A percentile compares a stretch with the other conserved stretches of the same genome.
phyloP scores from a whole-genome alignment of 2,113 vertebrate genomes.

The Pogonocichla stellata region DNA sequence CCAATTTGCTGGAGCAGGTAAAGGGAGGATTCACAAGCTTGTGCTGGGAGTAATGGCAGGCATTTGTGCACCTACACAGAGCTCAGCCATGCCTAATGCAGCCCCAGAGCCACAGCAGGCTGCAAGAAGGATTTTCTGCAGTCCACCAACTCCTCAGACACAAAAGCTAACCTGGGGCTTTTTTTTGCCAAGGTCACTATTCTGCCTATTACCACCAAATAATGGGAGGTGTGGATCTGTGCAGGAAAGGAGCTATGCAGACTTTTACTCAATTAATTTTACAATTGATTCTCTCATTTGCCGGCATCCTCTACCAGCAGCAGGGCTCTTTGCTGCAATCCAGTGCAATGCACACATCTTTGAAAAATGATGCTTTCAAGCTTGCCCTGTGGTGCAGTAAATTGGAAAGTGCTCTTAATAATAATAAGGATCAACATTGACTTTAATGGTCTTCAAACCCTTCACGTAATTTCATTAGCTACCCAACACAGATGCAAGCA shows the following conservation, averaged over 20 bases:
- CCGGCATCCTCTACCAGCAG: not conserved
- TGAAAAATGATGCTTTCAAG: conserved; percentile 76
- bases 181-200: not conserved
- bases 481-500: conserved; percentile 76
- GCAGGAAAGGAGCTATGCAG: not conserved
- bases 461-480: conserved; percentile 83
- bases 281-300: conserved; percentile 56
- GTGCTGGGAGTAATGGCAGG: not conserved
- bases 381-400: conserved; percentile 74
- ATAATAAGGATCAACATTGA: conserved; percentile 82
- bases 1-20: not conserved
- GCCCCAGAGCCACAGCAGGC: not conserved
- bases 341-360: conserved; percentile 69
- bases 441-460: conserved; percentile 81
- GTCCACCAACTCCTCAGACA: not conserved
- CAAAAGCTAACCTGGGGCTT: not conserved
- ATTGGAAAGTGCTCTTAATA: conserved; percentile 85
- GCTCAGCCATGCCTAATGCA: not conserved
- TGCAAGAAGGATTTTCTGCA: not conserved
- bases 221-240: not conserved
- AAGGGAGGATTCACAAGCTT: not conserved
- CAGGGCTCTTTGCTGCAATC: not conserved
- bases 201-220: conserved; percentile 36
- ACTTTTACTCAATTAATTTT: conserved; percentile 46
- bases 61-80: not conserved